These are phyloP conservation scores for Eueides isabella DNA, from an alignment of 1,140 invertebrate species.

Conservation along the genomic window DNA sequence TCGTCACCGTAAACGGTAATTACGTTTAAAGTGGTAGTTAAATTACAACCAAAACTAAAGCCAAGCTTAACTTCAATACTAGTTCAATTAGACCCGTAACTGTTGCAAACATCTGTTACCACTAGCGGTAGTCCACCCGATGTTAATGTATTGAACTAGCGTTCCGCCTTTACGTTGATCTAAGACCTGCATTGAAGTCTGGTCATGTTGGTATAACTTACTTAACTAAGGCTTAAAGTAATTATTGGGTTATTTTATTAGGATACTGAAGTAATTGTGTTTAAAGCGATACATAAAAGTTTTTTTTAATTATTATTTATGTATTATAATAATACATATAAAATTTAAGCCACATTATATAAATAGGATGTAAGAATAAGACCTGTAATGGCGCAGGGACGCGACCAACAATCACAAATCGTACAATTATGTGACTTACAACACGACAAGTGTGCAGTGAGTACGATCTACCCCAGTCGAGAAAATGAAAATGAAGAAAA, in stretches of 20 bases:
- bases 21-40: no score
- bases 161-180: not conserved
- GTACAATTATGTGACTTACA: no score
- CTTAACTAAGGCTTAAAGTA: not conserved
- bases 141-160: not conserved
- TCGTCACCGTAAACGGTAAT: no score
- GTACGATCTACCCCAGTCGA: no score
- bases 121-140: not conserved
- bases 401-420: no score
- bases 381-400: no score
- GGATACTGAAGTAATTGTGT: not conserved
- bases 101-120: not conserved
- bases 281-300: not conserved
- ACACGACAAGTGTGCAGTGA: no score
- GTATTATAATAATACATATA: no score
- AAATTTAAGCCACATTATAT: no score
- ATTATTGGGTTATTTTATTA: not conserved
- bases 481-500: no score
- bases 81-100: conserved; percentile 9
- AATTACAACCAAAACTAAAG: not conserved
- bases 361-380: no score
- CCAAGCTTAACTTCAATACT: conserved; percentile 1
- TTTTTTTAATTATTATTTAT: not conserved
- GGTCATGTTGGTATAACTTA: not conserved
- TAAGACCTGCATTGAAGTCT: not conserved